Evolutionary conservation across 1,140 invertebrate species (phyloP).

Genomic region (Bicyclus anynana): DNA sequence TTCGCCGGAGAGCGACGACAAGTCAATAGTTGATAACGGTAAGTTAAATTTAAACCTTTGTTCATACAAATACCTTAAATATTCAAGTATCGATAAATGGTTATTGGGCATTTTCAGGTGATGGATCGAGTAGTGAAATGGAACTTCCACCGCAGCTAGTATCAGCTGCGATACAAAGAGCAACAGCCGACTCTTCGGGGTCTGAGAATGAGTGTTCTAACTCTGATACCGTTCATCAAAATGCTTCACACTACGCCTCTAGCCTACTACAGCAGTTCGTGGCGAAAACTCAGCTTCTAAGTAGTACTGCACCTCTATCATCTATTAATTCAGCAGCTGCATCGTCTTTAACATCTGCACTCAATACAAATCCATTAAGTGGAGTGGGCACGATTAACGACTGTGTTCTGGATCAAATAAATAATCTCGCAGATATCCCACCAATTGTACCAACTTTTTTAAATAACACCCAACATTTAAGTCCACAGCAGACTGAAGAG

Average conservation of each 20-base stretch:
- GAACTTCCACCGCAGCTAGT: constrained; percentile 83
- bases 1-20: constrained; percentile 58
- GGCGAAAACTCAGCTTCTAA: constrained; percentile 80
- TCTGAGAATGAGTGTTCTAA: constrained; percentile 79
- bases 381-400: constrained; percentile 57
- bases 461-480: constrained; percentile 59
- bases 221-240: constrained; percentile 65
- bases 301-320: constrained; percentile 60
- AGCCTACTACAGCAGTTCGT: constrained; percentile 81
- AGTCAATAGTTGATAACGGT: constrained; percentile 70
- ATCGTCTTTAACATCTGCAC: constrained; percentile 41
- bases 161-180: constrained; percentile 82
- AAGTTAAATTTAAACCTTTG: constrained; percentile 17
- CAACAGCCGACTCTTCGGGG: constrained; percentile 80
- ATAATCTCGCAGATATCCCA: constrained; percentile 62
- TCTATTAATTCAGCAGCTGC: constrained; percentile 40
- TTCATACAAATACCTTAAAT: background rate
- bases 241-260: constrained; percentile 77
- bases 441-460: constrained; percentile 62
- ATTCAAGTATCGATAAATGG: background rate
- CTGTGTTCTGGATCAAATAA: constrained; percentile 67
- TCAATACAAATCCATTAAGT: constrained; percentile 51
- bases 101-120: constrained; percentile 47
- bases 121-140: constrained; percentile 83
- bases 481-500: constrained; percentile 71